A percentile compares a stretch with the other conserved stretches of the same genome.
phyloP scores from a whole-genome alignment of 2,113 vertebrate genomes.

The Sminthopsis crassicaudata region DNA sequence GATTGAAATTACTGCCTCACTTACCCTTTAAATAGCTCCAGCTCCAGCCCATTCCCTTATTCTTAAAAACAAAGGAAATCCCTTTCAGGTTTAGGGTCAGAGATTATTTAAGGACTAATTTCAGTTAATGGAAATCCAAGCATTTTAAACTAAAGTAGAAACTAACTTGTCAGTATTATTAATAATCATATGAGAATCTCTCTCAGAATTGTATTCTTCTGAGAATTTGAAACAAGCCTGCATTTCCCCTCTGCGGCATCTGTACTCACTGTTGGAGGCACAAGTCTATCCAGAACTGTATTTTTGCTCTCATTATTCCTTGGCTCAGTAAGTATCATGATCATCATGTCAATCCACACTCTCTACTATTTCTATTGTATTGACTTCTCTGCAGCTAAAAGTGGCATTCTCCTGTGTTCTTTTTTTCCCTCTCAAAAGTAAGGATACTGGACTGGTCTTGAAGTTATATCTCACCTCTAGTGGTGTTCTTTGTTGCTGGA shows the following conservation, averaged over 20 bases:
- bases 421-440: background rate
- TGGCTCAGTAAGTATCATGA: conserved; percentile 69
- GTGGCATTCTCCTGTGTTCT: conserved; percentile 67
- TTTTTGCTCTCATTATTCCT: conserved; percentile 56
- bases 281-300: conserved; percentile 69
- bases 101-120: conserved; percentile 72
- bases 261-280: conserved; percentile 70
- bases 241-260: conserved; percentile 67
- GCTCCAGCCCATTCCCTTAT: conserved; percentile 77
- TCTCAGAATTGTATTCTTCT: conserved; percentile 75
- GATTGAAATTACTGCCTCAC: conserved; percentile 74
- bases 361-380: conserved; percentile 73
- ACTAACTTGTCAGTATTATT: conserved; percentile 76
- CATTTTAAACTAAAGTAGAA: conserved; percentile 78
- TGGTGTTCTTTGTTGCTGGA: background rate
- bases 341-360: conserved; percentile 63
- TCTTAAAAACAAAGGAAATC: conserved; percentile 79
- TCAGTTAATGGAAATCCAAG: conserved; percentile 75
- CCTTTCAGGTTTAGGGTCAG: conserved; percentile 73
- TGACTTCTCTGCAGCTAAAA: conserved; percentile 63
- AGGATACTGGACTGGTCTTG: background rate
- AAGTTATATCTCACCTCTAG: background rate
- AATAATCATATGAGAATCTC: conserved; percentile 74
- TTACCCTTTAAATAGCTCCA: conserved; percentile 79
- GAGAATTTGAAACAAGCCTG: conserved; percentile 73